These are phyloP conservation scores for Panthera leo DNA, from an alignment of 2,113 vertebrate species.

Conservation along the genomic window DNA sequence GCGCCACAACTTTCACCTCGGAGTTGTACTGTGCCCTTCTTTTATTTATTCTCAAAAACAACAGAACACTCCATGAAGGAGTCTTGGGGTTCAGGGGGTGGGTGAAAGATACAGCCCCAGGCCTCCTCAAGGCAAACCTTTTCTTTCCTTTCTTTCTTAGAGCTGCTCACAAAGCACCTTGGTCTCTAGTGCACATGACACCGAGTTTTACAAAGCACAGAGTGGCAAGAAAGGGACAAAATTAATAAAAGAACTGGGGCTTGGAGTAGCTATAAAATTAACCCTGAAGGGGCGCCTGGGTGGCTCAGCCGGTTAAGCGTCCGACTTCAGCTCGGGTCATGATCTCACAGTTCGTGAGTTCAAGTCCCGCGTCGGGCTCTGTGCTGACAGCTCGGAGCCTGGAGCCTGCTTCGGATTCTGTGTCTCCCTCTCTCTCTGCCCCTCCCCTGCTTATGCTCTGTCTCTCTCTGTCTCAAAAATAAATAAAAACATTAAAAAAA, in stretches of 20 bases:
- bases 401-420: no score
- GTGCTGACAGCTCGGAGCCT: no score
- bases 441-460: no score
- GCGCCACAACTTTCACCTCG: background rate
- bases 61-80: background rate
- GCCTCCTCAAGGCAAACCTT: background rate
- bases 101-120: background rate
- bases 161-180: background rate
- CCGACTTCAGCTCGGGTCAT: no score
- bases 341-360: no score
- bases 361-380: no score
- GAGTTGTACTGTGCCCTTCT: background rate
- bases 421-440: no score
- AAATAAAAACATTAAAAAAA: no score
- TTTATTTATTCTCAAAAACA: slow-evolving; percentile 10
- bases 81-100: background rate
- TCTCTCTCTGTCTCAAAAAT: no score
- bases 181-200: accelerated
- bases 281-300: background rate
- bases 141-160: background rate
- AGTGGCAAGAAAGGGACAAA: background rate
- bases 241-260: background rate
- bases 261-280: background rate
- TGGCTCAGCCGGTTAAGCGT: no score
- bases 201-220: background rate